A percentile compares a stretch with the other conserved stretches of the same genome.
These are phyloP conservation scores for Eriocheir sinensis DNA, from an alignment of 1,140 invertebrate genomes.

Conservation along the genomic window DNA sequence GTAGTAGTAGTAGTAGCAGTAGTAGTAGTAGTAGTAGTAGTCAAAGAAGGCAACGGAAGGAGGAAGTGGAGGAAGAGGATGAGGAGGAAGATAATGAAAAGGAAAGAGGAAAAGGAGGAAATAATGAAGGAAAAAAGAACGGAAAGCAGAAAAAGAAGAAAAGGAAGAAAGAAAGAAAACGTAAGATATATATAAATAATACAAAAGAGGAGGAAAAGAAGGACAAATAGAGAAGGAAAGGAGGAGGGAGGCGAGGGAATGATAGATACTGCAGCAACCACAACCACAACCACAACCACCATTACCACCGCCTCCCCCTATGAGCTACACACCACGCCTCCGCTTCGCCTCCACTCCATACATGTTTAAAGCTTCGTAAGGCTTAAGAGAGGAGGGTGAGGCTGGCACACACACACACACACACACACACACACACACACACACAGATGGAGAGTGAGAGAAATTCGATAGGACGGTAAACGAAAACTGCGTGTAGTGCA, in stretches of 20 bases:
- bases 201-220: neutral
- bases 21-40: no score
- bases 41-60: neutral
- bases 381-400: neutral
- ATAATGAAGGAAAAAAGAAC: neutral
- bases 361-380: constrained; percentile 6
- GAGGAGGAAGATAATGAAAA: neutral
- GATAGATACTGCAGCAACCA: neutral
- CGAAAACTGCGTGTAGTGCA: no score
- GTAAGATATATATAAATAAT: no score
- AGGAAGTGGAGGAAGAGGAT: neutral
- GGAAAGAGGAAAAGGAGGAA: neutral
- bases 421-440: no score
- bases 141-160: neutral
- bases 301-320: no score
- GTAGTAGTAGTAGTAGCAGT: neutral
- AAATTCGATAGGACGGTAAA: no score
- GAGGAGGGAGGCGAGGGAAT: no score
- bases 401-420: no score
- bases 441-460: no score
- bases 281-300: neutral
- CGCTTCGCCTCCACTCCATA: constrained; percentile 17
- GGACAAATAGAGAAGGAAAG: neutral
- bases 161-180: neutral
- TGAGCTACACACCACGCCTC: neutral